Conservation (phyloP, 2,888 invertebrate genomes). For the Aphodius granarius region DNA sequence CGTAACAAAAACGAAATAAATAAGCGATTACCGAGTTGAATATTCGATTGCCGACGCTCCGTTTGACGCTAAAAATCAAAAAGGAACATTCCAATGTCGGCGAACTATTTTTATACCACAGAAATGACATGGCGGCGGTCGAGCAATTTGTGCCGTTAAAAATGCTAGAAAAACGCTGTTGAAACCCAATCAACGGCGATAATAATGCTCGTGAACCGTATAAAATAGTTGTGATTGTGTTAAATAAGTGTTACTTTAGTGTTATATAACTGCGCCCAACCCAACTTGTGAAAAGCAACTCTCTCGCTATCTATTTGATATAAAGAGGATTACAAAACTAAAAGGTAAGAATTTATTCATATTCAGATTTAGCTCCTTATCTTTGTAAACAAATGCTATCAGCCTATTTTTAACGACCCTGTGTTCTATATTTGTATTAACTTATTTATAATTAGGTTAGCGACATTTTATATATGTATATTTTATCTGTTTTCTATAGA, state of each 20-base stretch:
- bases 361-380: not conserved
- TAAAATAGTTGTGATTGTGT: conserved; percentile 25
- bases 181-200: conserved; percentile 29
- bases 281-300: not conserved
- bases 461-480: conserved; percentile 39
- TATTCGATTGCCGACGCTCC: conserved; percentile 12
- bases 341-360: not conserved
- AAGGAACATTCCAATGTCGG: conserved; percentile 45
- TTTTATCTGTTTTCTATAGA: conserved; percentile 18
- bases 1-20: not conserved
- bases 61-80: conserved; percentile 31
- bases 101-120: conserved; percentile 50
- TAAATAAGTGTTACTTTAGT: conserved; percentile 30
- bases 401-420: not conserved
- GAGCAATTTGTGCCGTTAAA: conserved; percentile 43
- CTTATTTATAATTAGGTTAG: conserved; percentile 50
- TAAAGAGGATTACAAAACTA: conserved; percentile 4
- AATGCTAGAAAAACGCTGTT: conserved; percentile 41
- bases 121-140: conserved; percentile 49
- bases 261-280: conserved; percentile 22
- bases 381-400: not conserved
- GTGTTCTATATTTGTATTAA: conserved; percentile 28
- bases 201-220: conserved; percentile 26
- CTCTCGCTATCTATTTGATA: not conserved
- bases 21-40: not conserved